Base-by-base conservation (phyloP, 2,888 invertebrate species). In the Ceratothoa steindachneri region DNA sequence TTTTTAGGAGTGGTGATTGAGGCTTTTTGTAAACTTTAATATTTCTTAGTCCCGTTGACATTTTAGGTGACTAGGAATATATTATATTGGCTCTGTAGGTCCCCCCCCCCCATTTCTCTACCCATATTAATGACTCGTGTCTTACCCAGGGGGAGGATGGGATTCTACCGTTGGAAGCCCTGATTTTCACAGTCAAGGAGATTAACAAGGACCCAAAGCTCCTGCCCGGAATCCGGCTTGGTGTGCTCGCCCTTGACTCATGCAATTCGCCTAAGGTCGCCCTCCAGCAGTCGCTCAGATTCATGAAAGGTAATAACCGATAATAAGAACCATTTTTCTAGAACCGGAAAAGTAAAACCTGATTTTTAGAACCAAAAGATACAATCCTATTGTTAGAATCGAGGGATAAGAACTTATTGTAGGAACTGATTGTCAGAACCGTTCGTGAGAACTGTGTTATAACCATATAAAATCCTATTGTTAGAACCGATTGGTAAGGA, bases 261-360 rank as follows among this genome's bases (percentile, higher is more conserved):
- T 89, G 89, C 81, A 89, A 89, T 81, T 88, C 89, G 77, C 89
- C 89, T 74, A 88, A 88, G 0, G 88, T 89, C 81, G 90, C 90
- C 0, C 84, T 90, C 27, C 89, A 90, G 82, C 89, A 90, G 82
- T 88, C 89, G 51, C 87, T 90, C 84, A 88, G 89, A 81, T 90
- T 90, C 82, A 89, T 90, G 30, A 87, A 87, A 84, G 86, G 86
- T 86, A 41, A 66, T 67, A 74, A n/a, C n/a, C n/a, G n/a, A n/a
- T n/a, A n/a, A n/a, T n/a, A n/a, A n/a, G n/a, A n/a, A n/a, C n/a
- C n/a, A n/a, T n/a, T n/a, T n/a, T n/a, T n/a, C n/a, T n/a, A n/a
- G n/a, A n/a, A n/a, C n/a, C n/a, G n/a, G n/a, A n/a, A n/a, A n/a
- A n/a, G n/a, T n/a, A n/a, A n/a, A n/a, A n/a, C n/a, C n/a, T n/a